Evolutionary conservation across 92 coral and sea anemone species (phyloP).

Genomic region (Chrysogorgia sp.): DNA sequence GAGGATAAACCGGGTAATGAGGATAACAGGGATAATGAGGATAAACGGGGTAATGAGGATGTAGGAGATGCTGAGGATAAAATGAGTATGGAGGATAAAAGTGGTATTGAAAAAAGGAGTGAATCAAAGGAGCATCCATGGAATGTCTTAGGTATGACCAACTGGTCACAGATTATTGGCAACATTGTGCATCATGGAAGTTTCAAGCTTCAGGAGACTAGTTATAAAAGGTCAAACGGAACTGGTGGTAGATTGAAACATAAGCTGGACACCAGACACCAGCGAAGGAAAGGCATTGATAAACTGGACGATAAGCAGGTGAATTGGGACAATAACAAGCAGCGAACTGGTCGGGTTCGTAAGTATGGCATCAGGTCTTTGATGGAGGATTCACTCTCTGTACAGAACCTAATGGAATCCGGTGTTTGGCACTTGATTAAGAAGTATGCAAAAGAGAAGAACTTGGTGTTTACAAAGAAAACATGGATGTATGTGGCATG

Average conservation of each 20-base stretch:
- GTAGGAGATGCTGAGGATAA: not conserved
- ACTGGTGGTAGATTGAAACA: not conserved
- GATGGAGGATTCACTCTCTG: not conserved
- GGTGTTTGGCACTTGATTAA: conserved; percentile 11
- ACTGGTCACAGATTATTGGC: too few species aligned
- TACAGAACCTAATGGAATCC: not conserved
- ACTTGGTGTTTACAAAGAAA: conserved; percentile 12
- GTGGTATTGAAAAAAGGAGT: too few species aligned
- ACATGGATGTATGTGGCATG: conserved; percentile 39
- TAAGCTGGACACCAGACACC: too few species aligned
- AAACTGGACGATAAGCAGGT: not conserved
- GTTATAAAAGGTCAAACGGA: not conserved
- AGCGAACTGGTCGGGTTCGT: not conserved
- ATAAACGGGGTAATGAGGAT: not conserved
- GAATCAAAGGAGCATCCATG: too few species aligned
- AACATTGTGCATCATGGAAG: too few species aligned
- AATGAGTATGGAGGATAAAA: too few species aligned
- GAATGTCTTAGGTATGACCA: too few species aligned
- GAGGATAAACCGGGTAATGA: not conserved
- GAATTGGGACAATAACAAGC: not conserved
- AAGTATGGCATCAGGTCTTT: not conserved
- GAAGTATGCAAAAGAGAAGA: conserved; percentile 5
- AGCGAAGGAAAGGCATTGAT: not conserved
- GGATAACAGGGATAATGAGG: not conserved
- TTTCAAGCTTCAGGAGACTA: not conserved